Percentiles rank a stretch among this genome's conserved stretches.
Evolutionary conservation across 2,113 vertebrate genomes (phyloP).

Genomic region (Lates calcarifer): DNA sequence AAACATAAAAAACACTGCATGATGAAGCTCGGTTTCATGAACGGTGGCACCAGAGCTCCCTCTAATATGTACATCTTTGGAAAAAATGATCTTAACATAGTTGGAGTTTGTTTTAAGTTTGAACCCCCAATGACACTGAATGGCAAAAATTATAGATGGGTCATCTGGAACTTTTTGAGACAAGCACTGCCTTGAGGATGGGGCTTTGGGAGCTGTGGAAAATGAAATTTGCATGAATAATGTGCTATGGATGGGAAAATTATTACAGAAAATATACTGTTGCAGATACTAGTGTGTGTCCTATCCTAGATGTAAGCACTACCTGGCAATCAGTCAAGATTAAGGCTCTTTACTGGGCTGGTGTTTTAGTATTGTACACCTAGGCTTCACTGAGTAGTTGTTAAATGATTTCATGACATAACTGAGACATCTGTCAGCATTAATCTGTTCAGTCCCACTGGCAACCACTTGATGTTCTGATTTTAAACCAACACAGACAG

Average conservation of each 20-base stretch:
- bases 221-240: not conserved
- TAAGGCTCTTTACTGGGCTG: not conserved
- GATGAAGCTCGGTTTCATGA: constrained; percentile 55
- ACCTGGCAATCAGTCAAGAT: not conserved
- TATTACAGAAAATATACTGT: not conserved
- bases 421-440: constrained; percentile 53
- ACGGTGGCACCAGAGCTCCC: constrained; percentile 1
- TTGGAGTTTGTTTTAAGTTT: constrained; percentile 20
- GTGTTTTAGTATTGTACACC: constrained; percentile 9
- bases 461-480: constrained; percentile 53
- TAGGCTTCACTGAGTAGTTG: constrained; percentile 6
- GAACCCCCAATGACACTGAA: constrained; percentile 21
- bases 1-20: constrained; percentile 45
- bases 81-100: constrained; percentile 4
- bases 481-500: constrained; percentile 55
- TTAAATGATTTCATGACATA: constrained; percentile 28
- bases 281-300: not conserved
- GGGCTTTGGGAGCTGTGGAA: constrained; percentile 1
- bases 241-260: not conserved
- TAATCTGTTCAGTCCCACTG: constrained; percentile 45
- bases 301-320: not conserved
- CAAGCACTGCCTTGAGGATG: not conserved
- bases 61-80: constrained; percentile 26
- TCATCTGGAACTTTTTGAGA: constrained; percentile 24
- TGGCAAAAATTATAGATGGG: not conserved